Conservation (phyloP, 2,797 vertebrate genomes). For the Gastrophryne carolinensis region DNA sequence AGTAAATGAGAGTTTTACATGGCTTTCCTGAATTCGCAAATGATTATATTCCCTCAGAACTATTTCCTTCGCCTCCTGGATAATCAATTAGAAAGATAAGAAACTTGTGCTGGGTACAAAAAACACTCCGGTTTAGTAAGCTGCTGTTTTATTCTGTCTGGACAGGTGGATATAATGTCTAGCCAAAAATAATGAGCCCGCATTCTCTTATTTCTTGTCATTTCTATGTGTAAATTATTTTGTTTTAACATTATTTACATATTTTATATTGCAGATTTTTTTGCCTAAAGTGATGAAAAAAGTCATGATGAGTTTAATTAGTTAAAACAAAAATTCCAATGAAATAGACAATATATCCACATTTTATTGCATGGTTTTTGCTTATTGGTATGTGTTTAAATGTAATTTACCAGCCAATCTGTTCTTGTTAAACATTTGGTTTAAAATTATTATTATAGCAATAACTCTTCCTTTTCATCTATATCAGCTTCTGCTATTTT, state of each 20-base stretch:
- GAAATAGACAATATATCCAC: too few relatives aligned
- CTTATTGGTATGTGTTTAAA: too few relatives aligned
- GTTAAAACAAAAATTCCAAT: too few relatives aligned
- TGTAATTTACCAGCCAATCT: too few relatives aligned
- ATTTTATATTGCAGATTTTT: not conserved
- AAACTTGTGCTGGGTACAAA: constrained; percentile 42
- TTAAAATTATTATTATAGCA: too few relatives aligned
- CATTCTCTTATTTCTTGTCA: constrained; percentile 48
- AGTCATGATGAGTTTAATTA: too few relatives aligned
- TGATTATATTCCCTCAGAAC: constrained; percentile 7
- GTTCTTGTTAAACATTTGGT: too few relatives aligned
- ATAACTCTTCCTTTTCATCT: too few relatives aligned
- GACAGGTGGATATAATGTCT: constrained; percentile 56
- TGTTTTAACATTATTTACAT: not conserved
- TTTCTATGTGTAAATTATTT: constrained; percentile 42
- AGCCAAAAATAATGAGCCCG: constrained; percentile 53
- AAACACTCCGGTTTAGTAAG: constrained; percentile 41
- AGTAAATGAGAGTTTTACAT: constrained; percentile 10
- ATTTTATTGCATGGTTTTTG: too few relatives aligned
- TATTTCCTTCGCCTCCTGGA: constrained; percentile 30
- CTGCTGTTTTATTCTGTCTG: constrained; percentile 50
- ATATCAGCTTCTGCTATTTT: too few relatives aligned
- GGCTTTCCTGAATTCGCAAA: constrained; percentile 6
- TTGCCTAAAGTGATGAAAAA: too few relatives aligned
- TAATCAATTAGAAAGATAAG: constrained; percentile 54